Evolutionary conservation across 2,113 vertebrate genomes (phyloP), one percentile per base, ranked within the genome.

Genomic region (Marmota flaviventris): DNA sequence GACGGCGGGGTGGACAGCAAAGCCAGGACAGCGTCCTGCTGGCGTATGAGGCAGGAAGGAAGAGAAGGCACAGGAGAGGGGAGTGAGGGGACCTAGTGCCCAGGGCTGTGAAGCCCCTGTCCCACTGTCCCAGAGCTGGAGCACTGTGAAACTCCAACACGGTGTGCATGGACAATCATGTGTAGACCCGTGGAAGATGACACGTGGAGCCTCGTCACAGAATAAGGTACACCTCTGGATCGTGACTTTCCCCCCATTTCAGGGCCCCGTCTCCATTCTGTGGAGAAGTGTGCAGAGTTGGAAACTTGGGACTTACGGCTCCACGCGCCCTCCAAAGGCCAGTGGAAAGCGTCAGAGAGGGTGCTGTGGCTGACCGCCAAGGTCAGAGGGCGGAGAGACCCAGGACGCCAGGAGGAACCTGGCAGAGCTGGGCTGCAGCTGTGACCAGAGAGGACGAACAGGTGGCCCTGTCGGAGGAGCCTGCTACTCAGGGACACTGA

Each of bases 71-170:
- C 58, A 16, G 24, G 16, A 0, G 0, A 3, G 5, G 51, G 20
- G 0, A 16, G 18, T 0, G 32, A 17, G 0, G 37, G 42, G 22
- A 16, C 18, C 51, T 1, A 27, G 3, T 7, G 25, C 34, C 11
- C 81, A 81, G 72, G 3, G 16, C 5, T n/a, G 63, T 37, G 58
- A 34, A 63, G n/a, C 75, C 73, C 58, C 58, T 63, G 24, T 25
- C 8, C 61, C 24, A 2, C 3, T 7, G 24, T 25, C 61, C 61
- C 61, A 63, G 61, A 9, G 3, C 2, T 9, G 61, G 7, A 10
- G 61, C 61, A 63, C 58, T 25, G 61, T 25, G 18, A 10, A 7
- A 20, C 56, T 20, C 17, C 22, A 20, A 58, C 4, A 58, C 5
- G 17, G 56, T 7, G 7, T 7, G 56, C 20, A 5, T 58, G 7